phyloP scores from a whole-genome alignment of 2,797 vertebrate species.

The Mallotus villosus region DNA sequence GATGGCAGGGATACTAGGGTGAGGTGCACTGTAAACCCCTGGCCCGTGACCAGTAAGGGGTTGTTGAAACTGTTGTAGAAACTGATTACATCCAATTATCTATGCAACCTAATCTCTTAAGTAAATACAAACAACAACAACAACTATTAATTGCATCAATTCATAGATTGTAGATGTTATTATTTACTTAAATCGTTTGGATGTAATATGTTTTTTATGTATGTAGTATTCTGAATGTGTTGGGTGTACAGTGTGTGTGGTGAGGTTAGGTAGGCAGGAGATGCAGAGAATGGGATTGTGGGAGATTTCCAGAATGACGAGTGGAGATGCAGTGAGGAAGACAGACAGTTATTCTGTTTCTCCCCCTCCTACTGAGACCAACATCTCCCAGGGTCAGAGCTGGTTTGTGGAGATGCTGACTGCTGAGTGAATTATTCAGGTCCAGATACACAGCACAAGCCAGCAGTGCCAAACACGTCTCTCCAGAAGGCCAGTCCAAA shows the following conservation, averaged over 20 bases:
- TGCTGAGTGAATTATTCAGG: conserved; percentile 13
- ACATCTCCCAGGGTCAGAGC: neutral
- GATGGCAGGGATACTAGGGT: neutral
- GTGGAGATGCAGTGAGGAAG: neutral
- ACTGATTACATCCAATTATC: no score
- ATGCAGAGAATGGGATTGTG: neutral
- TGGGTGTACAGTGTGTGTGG: conserved; percentile 7
- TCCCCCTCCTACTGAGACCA: neutral
- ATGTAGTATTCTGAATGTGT: no score
- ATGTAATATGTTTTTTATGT: no score
- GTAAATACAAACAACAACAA: no score
- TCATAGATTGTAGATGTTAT: no score
- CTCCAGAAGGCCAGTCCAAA: no score
- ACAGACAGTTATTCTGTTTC: neutral
- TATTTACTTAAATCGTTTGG: no score
- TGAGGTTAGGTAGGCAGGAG: conserved; percentile 18
- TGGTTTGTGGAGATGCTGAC: neutral
- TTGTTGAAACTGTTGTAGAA: no score
- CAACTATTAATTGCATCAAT: no score
- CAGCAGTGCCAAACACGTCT: neutral
- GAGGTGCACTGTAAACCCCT: no score
- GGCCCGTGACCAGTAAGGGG: no score
- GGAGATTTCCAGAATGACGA: neutral
- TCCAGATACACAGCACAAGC: neutral
- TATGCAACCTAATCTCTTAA: no score